phyloP scores from a whole-genome alignment of 1,140 invertebrate species.

The Drosophila nigromelanica region DNA sequence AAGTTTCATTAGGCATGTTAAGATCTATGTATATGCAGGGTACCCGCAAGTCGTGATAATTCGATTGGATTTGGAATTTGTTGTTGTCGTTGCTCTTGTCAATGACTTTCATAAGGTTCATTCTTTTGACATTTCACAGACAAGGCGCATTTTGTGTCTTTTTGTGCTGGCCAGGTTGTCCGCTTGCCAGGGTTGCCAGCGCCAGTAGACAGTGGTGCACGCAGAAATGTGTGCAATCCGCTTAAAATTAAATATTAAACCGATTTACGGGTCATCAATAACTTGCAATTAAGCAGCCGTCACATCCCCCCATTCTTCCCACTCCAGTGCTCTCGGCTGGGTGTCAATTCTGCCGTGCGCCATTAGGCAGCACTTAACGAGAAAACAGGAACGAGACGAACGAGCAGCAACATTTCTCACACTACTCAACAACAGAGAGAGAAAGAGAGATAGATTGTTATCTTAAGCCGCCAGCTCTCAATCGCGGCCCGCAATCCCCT shows the following conservation, averaged over 20 bases:
- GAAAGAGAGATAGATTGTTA: conserved; percentile 46
- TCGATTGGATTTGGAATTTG: no score
- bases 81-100: conserved; percentile 43
- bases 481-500: conserved; percentile 46
- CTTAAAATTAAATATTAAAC: conserved; percentile 46
- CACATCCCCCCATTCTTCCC: neutral
- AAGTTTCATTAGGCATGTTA: no score
- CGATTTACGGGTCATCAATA: conserved; percentile 53
- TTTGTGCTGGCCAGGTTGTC: neutral
- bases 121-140: conserved; percentile 63
- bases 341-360: conserved; percentile 48
- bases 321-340: conserved; percentile 21
- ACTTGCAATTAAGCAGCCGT: conserved; percentile 60
- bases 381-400: conserved; percentile 43
- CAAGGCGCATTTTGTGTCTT: conserved; percentile 27
- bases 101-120: conserved; percentile 68
- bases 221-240: conserved; percentile 8
- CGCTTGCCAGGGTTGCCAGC: conserved; percentile 17
- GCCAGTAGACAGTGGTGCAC: neutral
- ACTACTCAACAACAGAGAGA: conserved; percentile 1
- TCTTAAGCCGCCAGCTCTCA: conserved; percentile 40
- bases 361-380: conserved; percentile 62
- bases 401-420: no score
- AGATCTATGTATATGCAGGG: no score
- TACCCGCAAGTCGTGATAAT: neutral